phyloP scores from a whole-genome alignment of 2,888 invertebrate species.

The Zygothrica quintamaculata region DNA sequence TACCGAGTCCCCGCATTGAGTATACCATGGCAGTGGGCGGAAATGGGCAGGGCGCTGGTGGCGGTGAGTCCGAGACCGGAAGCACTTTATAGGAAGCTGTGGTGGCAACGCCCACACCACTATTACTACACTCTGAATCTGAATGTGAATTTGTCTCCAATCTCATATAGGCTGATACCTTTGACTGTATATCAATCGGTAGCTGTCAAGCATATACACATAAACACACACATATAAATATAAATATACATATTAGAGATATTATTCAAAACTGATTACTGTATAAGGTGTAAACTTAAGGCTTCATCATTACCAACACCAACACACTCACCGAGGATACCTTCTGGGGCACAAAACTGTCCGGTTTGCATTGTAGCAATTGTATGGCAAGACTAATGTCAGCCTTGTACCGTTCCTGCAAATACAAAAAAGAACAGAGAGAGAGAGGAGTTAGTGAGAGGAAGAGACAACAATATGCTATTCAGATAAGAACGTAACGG shows the following conservation, averaged over 20 bases:
- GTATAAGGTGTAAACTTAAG: background rate
- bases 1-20: slow-evolving; percentile 86
- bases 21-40: slow-evolving; percentile 94
- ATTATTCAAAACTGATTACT: too few species aligned
- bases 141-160: slow-evolving; percentile 84
- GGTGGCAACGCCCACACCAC: slow-evolving; percentile 83
- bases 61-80: slow-evolving; percentile 85
- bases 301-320: background rate
- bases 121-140: slow-evolving; percentile 84
- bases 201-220: slow-evolving; percentile 86
- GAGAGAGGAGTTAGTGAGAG: background rate
- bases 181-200: slow-evolving; percentile 95
- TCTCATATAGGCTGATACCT: slow-evolving; percentile 90
- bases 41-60: slow-evolving; percentile 86
- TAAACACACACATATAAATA: background rate
- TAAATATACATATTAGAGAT: background rate
- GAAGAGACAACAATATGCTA: slow-evolving; percentile 35
- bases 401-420: slow-evolving; percentile 95
- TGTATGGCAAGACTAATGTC: slow-evolving; percentile 97
- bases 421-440: slow-evolving; percentile 2
- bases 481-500: slow-evolving; percentile 62
- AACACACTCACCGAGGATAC: slow-evolving; percentile 91
- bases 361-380: slow-evolving; percentile 96
- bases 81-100: slow-evolving; percentile 85
- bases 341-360: slow-evolving; percentile 96